These are phyloP conservation scores for Flexamia atlantica DNA, from an alignment of 2,888 invertebrate genomes.

Conservation along the genomic window DNA sequence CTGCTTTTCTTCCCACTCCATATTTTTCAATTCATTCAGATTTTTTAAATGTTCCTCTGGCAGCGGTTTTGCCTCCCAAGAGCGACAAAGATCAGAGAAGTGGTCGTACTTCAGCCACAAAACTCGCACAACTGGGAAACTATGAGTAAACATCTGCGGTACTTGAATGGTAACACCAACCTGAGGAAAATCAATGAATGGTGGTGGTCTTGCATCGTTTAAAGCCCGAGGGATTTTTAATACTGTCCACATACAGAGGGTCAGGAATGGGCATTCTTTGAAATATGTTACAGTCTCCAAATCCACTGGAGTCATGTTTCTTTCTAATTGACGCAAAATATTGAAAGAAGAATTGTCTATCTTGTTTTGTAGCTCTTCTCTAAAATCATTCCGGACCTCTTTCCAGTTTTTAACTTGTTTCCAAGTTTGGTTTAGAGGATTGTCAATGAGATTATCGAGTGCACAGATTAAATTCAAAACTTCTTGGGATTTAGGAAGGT, in stretches of 20 bases:
- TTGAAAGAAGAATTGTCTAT: constrained; percentile 76
- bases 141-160: constrained; percentile 78
- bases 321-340: constrained; percentile 76
- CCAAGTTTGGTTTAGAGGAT: constrained; percentile 67
- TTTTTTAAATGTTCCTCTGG: constrained; percentile 71
- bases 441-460: constrained; percentile 68
- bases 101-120: constrained; percentile 79
- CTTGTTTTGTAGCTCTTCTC: constrained; percentile 75
- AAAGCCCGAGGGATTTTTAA: constrained; percentile 74
- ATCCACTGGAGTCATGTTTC: constrained; percentile 75
- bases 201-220: constrained; percentile 75
- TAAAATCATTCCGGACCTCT: constrained; percentile 68
- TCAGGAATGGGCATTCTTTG: constrained; percentile 74
- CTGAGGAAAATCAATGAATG: constrained; percentile 78
- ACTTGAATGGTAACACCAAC: constrained; percentile 77
- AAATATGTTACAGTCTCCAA: constrained; percentile 75
- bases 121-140: constrained; percentile 78
- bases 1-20: constrained; percentile 62
- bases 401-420: constrained; percentile 68
- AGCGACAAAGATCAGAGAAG: constrained; percentile 76
- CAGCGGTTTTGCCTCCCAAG: constrained; percentile 73
- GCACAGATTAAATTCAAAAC: constrained; percentile 72
- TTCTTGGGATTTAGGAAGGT: constrained; percentile 76
- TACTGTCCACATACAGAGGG: constrained; percentile 72
- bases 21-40: constrained; percentile 49